These are phyloP conservation scores for Drosophila equinoxialis DNA, from an alignment of 1,140 invertebrate species.

Conservation along the genomic window DNA sequence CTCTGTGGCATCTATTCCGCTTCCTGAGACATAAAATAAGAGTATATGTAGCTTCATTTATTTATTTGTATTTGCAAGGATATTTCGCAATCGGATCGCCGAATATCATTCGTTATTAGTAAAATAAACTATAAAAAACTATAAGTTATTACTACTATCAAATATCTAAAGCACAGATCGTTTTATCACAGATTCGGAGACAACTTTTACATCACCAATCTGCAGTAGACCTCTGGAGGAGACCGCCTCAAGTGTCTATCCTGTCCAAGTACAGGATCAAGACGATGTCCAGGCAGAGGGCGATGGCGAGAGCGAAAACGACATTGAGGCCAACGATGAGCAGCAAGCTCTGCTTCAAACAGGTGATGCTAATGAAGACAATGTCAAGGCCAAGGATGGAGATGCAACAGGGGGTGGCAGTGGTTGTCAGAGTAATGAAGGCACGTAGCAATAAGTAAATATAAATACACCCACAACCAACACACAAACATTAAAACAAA, in stretches of 20 bases:
- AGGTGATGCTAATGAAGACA: neutral
- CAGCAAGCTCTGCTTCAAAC: slow-evolving; percentile 67
- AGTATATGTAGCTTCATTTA: neutral
- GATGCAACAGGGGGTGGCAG: slow-evolving; percentile 29
- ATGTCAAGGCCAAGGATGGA: slow-evolving; percentile 18
- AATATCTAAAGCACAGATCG: slow-evolving; percentile 21
- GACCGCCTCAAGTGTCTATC: neutral
- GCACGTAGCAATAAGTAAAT: slow-evolving; percentile 74
- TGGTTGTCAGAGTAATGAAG: slow-evolving; percentile 52
- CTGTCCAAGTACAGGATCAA: slow-evolving; percentile 12
- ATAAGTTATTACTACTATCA: no score
- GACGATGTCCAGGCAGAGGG: slow-evolving; percentile 42
- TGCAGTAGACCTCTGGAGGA: slow-evolving; percentile 48
- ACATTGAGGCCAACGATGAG: slow-evolving; percentile 74
- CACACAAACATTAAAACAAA: slow-evolving; percentile 40
- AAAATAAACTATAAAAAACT: neutral
- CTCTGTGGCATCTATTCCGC: no score
- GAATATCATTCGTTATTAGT: neutral
- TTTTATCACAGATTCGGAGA: slow-evolving; percentile 71
- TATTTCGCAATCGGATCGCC: neutral
- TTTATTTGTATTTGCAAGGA: neutral
- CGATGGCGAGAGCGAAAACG: slow-evolving; percentile 39
- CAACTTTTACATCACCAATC: slow-evolving; percentile 76
- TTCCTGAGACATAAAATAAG: no score
- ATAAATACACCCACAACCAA: slow-evolving; percentile 54